Percentiles rank a stretch among this genome's conserved stretches.
Evolutionary conservation across 2,888 invertebrate genomes (phyloP).

Genomic region (Lacanobia oleracea): DNA sequence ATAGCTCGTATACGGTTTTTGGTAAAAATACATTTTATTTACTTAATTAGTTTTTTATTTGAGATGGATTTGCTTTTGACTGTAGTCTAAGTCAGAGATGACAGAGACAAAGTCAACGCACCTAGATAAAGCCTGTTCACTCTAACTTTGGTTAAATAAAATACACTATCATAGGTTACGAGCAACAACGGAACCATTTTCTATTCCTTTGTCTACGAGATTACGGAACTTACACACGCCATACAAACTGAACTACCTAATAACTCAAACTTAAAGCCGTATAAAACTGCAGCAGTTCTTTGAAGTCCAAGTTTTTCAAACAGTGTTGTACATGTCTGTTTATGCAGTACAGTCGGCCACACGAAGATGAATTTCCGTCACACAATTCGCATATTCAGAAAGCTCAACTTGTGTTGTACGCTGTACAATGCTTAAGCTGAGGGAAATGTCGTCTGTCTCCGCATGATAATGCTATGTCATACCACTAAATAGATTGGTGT

Average conservation of each 20-base stretch:
- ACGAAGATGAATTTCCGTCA: slow-evolving; percentile 52
- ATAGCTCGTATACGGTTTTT: no score
- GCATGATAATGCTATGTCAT: slow-evolving; percentile 56
- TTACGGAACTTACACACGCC: not conserved
- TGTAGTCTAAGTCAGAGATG: no score
- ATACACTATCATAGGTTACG: no score
- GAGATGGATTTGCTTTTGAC: no score
- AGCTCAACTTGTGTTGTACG: slow-evolving; percentile 48
- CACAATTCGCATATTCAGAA: slow-evolving; percentile 58
- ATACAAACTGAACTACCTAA: slow-evolving; percentile 1
- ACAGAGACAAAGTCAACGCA: no score
- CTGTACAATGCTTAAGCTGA: slow-evolving; percentile 53
- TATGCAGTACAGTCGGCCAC: slow-evolving; percentile 36
- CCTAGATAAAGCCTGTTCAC: no score
- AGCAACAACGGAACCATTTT: no score
- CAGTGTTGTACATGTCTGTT: slow-evolving; percentile 19
- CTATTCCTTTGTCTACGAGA: not conserved
- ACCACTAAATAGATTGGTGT: not conserved
- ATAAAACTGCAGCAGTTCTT: not conserved
- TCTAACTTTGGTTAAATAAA: no score
- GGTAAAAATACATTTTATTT: no score
- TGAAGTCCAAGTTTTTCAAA: slow-evolving; percentile 12
- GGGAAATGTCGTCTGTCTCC: slow-evolving; percentile 46
- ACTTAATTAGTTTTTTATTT: no score
- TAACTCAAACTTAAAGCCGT: slow-evolving; percentile 7